Base-by-base conservation (phyloP, 2,113 vertebrate species). In the Psophia crepitans region DNA sequence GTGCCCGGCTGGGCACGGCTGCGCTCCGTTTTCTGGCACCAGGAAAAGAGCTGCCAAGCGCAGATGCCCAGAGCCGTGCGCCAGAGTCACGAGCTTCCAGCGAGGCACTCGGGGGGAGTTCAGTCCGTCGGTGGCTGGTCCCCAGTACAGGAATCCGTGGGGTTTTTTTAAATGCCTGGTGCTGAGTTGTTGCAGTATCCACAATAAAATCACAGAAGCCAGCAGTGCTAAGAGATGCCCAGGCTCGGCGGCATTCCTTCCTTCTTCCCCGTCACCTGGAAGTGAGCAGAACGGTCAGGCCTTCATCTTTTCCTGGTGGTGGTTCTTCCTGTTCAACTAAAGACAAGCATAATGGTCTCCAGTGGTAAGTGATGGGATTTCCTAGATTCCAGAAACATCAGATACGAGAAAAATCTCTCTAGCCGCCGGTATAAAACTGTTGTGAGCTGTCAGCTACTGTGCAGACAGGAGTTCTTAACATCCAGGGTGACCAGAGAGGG, bases 171-270 rank as follows among this genome's bases (percentile, higher is more conserved):
- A 60, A 7, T 10, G 26, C 23, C 14, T 5, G 9, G 5, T 22
- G 19, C 14, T 19, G 35, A 53, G 37, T 27, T 24, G 33, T 7
- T 60, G 28, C 39, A 20, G 8, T 73, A 35, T 5, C 23, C 35
- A 5, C 51, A 14, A 6, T 28, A 51, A 56, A 66, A 11, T 21
- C 37, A 14, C 1, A 2, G 24, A 20, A 61, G 9, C 14, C 58
- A 24, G 53, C 44, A 12, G 15, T 24, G 70, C 57, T 53, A 1
- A 30, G 24, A 24, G 58, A 12, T 5, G 35, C 13, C 9, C 2
- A 5, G 26, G n/a, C 46, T 20, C 56, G 37, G 46, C 2, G 0
- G 1, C 8, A 0, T 51, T 30, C 37, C 15, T 27, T 18, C 44
- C 8, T 21, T 39, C 39, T 76, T 18, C 19, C 33, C 30, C 32